Evolutionary conservation across 2,888 invertebrate genomes (phyloP).

Genomic region (Portevinia maculata): DNA sequence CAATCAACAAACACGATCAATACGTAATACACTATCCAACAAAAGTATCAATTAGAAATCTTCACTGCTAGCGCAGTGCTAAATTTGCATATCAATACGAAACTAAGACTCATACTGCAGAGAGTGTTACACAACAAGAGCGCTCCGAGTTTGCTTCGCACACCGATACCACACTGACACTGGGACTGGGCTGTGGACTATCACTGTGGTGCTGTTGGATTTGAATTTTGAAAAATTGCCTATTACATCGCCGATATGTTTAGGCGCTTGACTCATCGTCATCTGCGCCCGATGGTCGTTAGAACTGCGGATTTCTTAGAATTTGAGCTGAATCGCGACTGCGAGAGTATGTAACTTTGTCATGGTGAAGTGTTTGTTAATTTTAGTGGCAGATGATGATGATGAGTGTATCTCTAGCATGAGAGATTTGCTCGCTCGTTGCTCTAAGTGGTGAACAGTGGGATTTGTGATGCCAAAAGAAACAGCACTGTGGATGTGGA

Average conservation of each 20-base stretch:
- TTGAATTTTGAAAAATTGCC: constrained; percentile 53
- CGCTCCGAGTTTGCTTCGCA: constrained; percentile 16
- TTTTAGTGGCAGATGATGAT: constrained; percentile 14
- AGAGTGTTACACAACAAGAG: constrained; percentile 46
- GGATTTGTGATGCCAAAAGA: constrained; percentile 42
- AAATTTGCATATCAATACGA: constrained; percentile 54
- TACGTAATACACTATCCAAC: constrained; percentile 15
- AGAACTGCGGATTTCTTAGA: constrained; percentile 60
- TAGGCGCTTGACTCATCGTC: constrained; percentile 71
- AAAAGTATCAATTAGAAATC: constrained; percentile 28
- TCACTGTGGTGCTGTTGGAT: constrained; percentile 5
- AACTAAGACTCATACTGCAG: constrained; percentile 32
- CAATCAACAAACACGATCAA: constrained; percentile 62
- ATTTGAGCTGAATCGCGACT: constrained; percentile 66
- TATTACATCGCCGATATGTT: constrained; percentile 73
- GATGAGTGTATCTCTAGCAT: constrained; percentile 65
- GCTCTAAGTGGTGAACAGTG: neutral
- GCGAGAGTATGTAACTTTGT: constrained; percentile 41
- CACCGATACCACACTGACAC: neutral
- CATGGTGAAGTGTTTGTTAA: constrained; percentile 17
- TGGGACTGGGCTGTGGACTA: neutral
- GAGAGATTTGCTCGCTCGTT: constrained; percentile 27
- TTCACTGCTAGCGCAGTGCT: constrained; percentile 42
- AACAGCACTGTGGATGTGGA: constrained; percentile 34
- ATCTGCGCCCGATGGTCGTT: constrained; percentile 52